Base-by-base conservation (phyloP, 2,113 vertebrate genomes). In the Menidia beryllina region DNA sequence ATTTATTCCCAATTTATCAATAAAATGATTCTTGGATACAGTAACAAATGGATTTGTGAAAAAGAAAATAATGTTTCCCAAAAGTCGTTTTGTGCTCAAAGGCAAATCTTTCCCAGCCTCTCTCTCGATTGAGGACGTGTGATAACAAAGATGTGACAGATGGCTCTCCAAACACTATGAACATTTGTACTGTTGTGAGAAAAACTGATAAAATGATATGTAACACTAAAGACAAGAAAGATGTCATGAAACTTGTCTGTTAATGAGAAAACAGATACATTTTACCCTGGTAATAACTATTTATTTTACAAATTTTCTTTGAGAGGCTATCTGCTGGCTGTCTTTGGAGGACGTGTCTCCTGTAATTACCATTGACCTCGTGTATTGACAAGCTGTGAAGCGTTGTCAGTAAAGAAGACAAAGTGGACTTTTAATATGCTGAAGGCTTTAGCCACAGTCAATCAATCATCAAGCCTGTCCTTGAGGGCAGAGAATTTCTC, bases 381-480 rank as follows among this genome's bases (percentile, higher is more conserved):
- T 24, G 38, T 72, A 79, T 75, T 17, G 74, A 75, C 72, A 74
- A 58, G 47, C 75, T 68, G 57, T 39, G 81, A 69, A 54, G 41
- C 45, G 24, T 68, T 79, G 70, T 82, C 64, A 23, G 75, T 79
- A 66, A 83, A 76, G 70, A 85, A 88, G 86, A 91, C 66, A 47
- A 77, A 89, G 72, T 71, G 65, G 70, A 75, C 72, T 74, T 83
- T 82, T 48, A 75, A 72, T 59, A 70, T 25, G 80, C 81, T 74
- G 74, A 86, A 73, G 85, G 85, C 69, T 86, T 84, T 69, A 65
- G 63, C 82, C 58, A 53, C 69, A 75, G 77, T 73, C 70, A 73
- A 77, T 92, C 79, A 88, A 85, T 93, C 87, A 81, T 52, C 83
- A 60, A 61, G 59, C 38, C 54, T 7, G 76, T 78, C 89, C 81